A percentile compares a stretch with the other conserved stretches of the same genome.
These are phyloP conservation scores for human DNA, from an alignment of 2,113 vertebrate genomes.

Conservation along the genomic window DNA sequence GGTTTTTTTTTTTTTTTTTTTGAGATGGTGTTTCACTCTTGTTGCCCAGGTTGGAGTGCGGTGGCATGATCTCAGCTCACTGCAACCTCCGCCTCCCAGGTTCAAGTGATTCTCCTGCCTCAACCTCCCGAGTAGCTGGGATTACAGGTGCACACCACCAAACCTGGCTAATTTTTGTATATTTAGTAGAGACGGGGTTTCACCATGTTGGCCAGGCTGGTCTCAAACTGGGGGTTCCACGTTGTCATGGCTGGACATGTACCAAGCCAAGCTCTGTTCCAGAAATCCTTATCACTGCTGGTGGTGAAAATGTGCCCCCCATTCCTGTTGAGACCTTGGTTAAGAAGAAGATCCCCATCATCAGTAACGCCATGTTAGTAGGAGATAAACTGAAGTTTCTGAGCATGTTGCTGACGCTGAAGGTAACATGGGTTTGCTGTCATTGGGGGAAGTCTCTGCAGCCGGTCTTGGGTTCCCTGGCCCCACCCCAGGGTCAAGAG, in stretches of 20 bases:
- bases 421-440: slow-evolving; percentile 82
- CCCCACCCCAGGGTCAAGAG: too few species aligned
- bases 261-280: not conserved
- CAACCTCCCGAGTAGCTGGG: too few species aligned
- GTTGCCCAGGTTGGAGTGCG: too few species aligned
- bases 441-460: too few species aligned
- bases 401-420: slow-evolving; percentile 92
- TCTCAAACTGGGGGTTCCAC: too few species aligned
- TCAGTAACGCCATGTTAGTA: slow-evolving; percentile 94
- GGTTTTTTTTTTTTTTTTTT: not conserved
- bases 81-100: too few species aligned
- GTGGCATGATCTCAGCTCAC: too few species aligned
- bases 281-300: slow-evolving; percentile 96
- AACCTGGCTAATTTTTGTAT: too few species aligned
- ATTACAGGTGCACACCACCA: too few species aligned
- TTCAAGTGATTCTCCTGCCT: too few species aligned
- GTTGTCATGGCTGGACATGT: rapidly evolving
- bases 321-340: slow-evolving; percentile 91
- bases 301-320: slow-evolving; percentile 93
- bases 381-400: slow-evolving; percentile 95
- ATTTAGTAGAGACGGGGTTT: too few species aligned
- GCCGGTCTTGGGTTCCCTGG: rapidly evolving
- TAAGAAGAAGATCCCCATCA: slow-evolving; percentile 90
- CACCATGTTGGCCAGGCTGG: too few species aligned
- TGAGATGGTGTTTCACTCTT: not conserved